Evolutionary conservation across 2,888 invertebrate genomes (phyloP), one percentile per base, ranked within the genome.

Genomic region (Eupsilia transversa): DNA sequence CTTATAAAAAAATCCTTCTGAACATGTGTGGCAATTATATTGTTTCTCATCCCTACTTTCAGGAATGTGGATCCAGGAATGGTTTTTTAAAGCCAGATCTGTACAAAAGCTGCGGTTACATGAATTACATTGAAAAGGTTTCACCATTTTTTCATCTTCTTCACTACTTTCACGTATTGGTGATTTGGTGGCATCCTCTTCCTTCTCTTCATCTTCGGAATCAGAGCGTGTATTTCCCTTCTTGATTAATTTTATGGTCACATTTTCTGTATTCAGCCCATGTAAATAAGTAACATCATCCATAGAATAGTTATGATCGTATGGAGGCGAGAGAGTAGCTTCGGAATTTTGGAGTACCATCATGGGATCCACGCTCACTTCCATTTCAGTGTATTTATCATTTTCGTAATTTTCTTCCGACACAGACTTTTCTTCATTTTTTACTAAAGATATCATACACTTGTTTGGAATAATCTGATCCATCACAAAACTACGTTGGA

Each of bases 351-450:
- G 97, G 63, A 97, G 91, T 86, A 97, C 97, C 90, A 97, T 94
- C 97, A 97, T 97, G 7, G 98, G 97, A 91, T 98, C 98, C 0
- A 98, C 97, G 89, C 96, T 97, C 1, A 98, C 97, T 94, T 98
- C 97, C 96, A 98, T 97, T 93, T 97, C 96, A 69, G 96, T 96
- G 68, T 94, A 92, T 89, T 90, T 91, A 43, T 93, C 93, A 84
- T 91, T 90, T 67, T 91, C 91, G 65, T 64, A 80, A 59, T 70
- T 64, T 6, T 84, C 78, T 72, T 89, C 90, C 3, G 80, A 43
- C 61, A 91, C 89, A 33, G 84, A 77, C 72, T 83, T 88, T 82
- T 59, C 80, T 72, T 74, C 84, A 61, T 81, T 77, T 71, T 80
- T 76, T 35, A 77, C 67, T 41, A 80, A 59, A 30, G 73, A 67